Conservation (phyloP, 1,140 invertebrate species). For the Protaetia brevitarsis region DNA sequence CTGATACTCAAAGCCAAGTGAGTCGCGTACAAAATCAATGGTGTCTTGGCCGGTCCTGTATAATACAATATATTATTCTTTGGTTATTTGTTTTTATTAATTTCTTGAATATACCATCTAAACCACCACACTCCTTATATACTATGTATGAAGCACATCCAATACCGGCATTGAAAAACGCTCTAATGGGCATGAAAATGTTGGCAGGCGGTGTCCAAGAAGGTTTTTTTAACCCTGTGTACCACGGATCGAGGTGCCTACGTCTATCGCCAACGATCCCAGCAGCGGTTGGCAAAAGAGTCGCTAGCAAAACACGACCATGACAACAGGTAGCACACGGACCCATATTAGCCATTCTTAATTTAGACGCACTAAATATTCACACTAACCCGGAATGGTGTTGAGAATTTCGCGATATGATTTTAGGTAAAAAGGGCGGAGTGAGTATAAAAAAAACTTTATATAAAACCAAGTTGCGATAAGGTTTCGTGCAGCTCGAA, state of each 20-base stretch:
- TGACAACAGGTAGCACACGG: too few species aligned
- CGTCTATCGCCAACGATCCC: constrained; percentile 55
- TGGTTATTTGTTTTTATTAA: constrained; percentile 24
- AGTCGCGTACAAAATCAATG: constrained; percentile 69
- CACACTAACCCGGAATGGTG: too few species aligned
- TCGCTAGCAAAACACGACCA: constrained; percentile 32
- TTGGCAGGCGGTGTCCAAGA: constrained; percentile 77
- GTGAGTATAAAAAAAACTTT: too few species aligned
- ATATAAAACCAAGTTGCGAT: too few species aligned
- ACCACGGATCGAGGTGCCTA: constrained; percentile 57
- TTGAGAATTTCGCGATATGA: too few species aligned
- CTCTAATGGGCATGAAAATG: constrained; percentile 80
- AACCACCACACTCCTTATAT: constrained; percentile 72
- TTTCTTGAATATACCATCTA: constrained; percentile 48
- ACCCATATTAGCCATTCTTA: too few species aligned
- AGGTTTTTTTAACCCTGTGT: constrained; percentile 68
- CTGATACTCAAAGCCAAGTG: constrained; percentile 81
- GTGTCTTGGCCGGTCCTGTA: constrained; percentile 57
- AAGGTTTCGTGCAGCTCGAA: too few species aligned
- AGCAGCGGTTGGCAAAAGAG: constrained; percentile 58
- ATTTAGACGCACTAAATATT: too few species aligned
- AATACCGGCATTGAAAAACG: constrained; percentile 73
- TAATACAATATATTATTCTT: constrained; percentile 17
- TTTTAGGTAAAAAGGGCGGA: too few species aligned
- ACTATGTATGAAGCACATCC: constrained; percentile 85